Evolutionary conservation across 2,797 vertebrate species (phyloP).

Genomic region (Adrianichthys oophorus): DNA sequence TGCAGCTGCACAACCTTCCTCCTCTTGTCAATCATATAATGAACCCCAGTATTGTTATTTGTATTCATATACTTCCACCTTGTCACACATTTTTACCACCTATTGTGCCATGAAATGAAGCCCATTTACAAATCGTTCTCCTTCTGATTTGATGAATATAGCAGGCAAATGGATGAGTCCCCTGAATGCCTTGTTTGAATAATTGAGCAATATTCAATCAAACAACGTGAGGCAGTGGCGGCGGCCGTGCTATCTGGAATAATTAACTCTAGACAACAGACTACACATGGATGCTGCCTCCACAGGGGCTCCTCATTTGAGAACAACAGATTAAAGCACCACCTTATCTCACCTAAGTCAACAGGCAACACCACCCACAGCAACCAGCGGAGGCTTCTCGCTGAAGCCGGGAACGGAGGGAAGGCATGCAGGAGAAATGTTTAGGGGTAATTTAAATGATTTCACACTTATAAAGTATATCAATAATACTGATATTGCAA

Average conservation of each 20-base stretch:
- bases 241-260: conserved; percentile 55
- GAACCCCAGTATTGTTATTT: conserved; percentile 54
- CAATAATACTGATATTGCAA: too few relatives aligned
- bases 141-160: conserved; percentile 69
- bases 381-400: conserved; percentile 20
- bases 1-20: conserved; percentile 6
- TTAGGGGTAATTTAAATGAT: conserved; percentile 5
- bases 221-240: conserved; percentile 55
- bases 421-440: not conserved
- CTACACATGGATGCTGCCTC: conserved; percentile 60
- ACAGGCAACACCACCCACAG: conserved; percentile 32
- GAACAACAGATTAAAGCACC: conserved; percentile 26
- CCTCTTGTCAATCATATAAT: conserved; percentile 54
- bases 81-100: conserved; percentile 55
- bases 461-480: too few relatives aligned
- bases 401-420: conserved; percentile 4
- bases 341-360: conserved; percentile 17
- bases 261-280: conserved; percentile 67
- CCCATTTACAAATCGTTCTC: conserved; percentile 69
- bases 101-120: conserved; percentile 61
- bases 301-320: conserved; percentile 46
- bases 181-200: conserved; percentile 70
- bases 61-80: conserved; percentile 58
- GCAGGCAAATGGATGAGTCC: conserved; percentile 50
- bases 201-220: conserved; percentile 77